phyloP scores from a whole-genome alignment of 2,888 invertebrate genomes.

The Stenotaenia linearis region DNA sequence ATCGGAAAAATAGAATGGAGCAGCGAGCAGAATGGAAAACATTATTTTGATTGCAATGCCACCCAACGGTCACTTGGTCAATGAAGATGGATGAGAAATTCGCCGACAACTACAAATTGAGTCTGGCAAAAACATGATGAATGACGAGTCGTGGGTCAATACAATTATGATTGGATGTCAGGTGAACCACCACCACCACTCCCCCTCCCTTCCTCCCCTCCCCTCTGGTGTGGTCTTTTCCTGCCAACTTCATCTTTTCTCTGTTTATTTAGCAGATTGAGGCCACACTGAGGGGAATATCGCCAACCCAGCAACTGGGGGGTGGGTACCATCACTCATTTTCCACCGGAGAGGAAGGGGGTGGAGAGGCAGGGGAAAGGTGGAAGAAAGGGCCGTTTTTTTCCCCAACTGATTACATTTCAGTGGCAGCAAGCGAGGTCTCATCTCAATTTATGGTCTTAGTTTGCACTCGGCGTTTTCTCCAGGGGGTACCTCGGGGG shows the following conservation, averaged over 20 bases:
- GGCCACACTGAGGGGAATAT: background rate
- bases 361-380: conserved; percentile 3
- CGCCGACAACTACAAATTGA: conserved; percentile 16
- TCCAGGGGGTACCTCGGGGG: conserved; percentile 26
- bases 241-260: conserved; percentile 26
- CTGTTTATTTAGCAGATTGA: conserved; percentile 23
- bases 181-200: background rate
- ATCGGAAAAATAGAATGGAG: background rate
- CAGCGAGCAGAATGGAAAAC: background rate
- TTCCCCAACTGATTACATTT: conserved; percentile 28
- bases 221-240: background rate
- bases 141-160: conserved; percentile 17
- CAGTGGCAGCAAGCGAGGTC: conserved; percentile 27
- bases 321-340: background rate
- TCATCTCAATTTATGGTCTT: conserved; percentile 26
- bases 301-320: background rate
- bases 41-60: conserved; percentile 12
- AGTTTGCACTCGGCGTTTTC: conserved; percentile 13
- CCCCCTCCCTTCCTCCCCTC: background rate
- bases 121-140: conserved; percentile 23
- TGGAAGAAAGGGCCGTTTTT: conserved; percentile 24
- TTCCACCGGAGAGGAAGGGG: background rate
- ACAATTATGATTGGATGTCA: conserved; percentile 26
- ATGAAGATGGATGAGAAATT: conserved; percentile 13
- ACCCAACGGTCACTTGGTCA: conserved; percentile 23